These are phyloP conservation scores for Chitala chitala DNA, from an alignment of 2,113 vertebrate species.

Conservation along the genomic window DNA sequence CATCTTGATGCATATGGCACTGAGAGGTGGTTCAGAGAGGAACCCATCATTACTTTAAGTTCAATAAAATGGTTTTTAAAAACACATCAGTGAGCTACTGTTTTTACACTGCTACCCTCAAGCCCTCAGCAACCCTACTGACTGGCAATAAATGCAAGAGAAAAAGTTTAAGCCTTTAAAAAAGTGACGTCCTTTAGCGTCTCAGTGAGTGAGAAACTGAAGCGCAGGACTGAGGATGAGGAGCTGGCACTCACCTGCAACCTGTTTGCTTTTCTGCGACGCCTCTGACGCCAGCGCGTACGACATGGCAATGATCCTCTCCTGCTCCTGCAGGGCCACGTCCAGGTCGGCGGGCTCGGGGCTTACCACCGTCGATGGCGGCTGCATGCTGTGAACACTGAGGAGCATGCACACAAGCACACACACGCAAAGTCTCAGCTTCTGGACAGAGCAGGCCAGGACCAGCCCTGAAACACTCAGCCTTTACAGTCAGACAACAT, in stretches of 20 bases:
- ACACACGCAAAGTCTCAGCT: background rate
- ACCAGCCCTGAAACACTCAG: no score
- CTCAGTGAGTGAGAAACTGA: background rate
- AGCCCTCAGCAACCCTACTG: background rate
- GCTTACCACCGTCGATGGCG: constrained; percentile 49
- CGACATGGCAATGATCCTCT: constrained; percentile 86
- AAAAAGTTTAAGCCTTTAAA: background rate
- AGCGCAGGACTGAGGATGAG: no score
- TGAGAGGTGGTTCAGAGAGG: background rate
- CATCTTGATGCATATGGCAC: background rate
- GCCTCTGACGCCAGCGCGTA: constrained; percentile 84
- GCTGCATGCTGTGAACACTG: constrained; percentile 75
- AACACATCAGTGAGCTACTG: background rate
- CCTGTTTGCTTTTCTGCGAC: constrained; percentile 85
- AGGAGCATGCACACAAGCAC: background rate
- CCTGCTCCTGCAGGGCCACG: constrained; percentile 77
- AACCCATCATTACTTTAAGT: background rate
- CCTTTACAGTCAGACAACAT: no score
- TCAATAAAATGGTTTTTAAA: constrained; percentile 4
- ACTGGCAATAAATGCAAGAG: background rate
- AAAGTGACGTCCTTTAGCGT: background rate
- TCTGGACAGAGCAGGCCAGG: background rate
- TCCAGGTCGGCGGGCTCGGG: constrained; percentile 71
- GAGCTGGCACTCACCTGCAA: constrained; percentile 78
- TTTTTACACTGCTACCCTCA: background rate